phyloP scores from a whole-genome alignment of 2,113 vertebrate genomes.

The Austrofundulus limnaeus region DNA sequence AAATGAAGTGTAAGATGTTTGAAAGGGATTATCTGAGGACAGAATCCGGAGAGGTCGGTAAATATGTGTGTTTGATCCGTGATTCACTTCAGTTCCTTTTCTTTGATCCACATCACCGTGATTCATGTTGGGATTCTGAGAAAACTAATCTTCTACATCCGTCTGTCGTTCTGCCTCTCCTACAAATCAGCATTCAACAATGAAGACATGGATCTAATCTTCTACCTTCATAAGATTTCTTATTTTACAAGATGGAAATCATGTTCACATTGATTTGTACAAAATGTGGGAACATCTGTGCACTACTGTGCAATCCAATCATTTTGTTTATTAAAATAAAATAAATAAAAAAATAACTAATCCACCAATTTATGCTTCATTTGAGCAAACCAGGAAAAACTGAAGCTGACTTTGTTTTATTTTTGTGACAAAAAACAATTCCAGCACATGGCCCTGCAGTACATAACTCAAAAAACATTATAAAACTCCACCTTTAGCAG shows the following conservation, averaged over 20 bases:
- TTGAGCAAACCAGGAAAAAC: not conserved
- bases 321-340: too few relatives aligned
- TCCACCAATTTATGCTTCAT: too few relatives aligned
- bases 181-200: slow-evolving; percentile 20
- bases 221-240: not conserved
- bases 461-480: not conserved
- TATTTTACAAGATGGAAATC: too few relatives aligned
- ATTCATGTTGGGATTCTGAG: slow-evolving; percentile 41
- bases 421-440: not conserved
- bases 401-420: not conserved
- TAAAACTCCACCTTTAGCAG: not conserved
- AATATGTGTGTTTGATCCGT: slow-evolving; percentile 27
- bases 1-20: not conserved
- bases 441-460: not conserved
- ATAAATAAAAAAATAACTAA: too few relatives aligned
- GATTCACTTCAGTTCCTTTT: slow-evolving; percentile 3
- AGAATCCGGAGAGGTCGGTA: slow-evolving; percentile 23
- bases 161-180: not conserved
- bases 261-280: too few relatives aligned
- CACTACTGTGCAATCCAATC: too few relatives aligned
- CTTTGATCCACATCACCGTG: slow-evolving; percentile 26
- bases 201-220: not conserved
- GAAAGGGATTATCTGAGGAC: slow-evolving; percentile 18
- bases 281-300: too few relatives aligned
- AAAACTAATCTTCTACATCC: slow-evolving; percentile 19